Evolutionary conservation across 2,113 vertebrate genomes (phyloP), one percentile per base, ranked within the genome.

Genomic region (Pelecanoides urinatrix): DNA sequence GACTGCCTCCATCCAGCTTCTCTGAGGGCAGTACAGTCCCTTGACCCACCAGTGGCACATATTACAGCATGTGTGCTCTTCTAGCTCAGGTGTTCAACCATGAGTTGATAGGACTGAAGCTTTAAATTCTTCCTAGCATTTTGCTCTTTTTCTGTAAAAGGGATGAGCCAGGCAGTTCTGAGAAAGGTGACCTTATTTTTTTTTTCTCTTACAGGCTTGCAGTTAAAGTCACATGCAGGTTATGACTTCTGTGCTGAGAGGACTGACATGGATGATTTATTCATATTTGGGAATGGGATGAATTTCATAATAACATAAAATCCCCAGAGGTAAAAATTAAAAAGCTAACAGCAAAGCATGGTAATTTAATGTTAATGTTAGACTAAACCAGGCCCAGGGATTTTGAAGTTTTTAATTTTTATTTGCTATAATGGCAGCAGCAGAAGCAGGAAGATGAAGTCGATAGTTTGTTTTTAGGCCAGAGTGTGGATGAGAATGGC

Each of bases 361-460:
- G 14, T 34, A 89, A 75, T 89, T 65, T 85, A 76, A 79, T 77
- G n/a, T n/a, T 76, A 90, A 62, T 88, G 5, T 73, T 95, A 92
- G 36, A 68, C n/a, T 71, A 80, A 91, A 26, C 16, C 16, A 73
- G 30, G 25, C 23, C n/a, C 9, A 61, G 32, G 15, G 30, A 72
- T 94, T 93, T 86, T 66, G 10, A 75, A 86, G 30, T 74, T 96
- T 52, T 67, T 78, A 58, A 29, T 94, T 94, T 95, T 74, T 75
- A 44, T 80, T 86, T 95, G 23, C 16, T 92, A 26, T 50, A 79
- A 79, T n/a, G 9, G 26, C 52, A 86, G n/a, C 17, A 72, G 19
- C 13, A 76, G 59, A 77, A 84, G 47, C 29, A 67, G n/a, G 14
- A 91, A 80, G 42, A 55, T 45, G 13, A 90, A 66, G 23, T 50